Conservation (phyloP, 2,888 invertebrate genomes). For the Pachymerium ferrugineum region DNA sequence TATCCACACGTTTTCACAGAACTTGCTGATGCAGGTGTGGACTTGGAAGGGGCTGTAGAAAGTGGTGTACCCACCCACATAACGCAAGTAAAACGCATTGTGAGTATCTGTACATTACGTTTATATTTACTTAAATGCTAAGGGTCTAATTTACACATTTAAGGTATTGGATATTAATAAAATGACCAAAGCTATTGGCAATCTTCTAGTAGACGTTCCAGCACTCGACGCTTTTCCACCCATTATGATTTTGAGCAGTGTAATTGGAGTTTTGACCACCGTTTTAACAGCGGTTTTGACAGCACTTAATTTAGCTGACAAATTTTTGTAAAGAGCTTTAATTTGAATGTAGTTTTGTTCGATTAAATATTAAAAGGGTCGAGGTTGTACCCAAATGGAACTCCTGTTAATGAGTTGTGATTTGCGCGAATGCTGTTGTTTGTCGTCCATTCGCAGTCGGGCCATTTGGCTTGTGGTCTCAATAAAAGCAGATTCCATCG, state of each 20-base stretch:
- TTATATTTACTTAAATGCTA: neutral
- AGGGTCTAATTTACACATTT: neutral
- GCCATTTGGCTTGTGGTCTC: constrained; percentile 27
- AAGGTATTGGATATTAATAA: neutral
- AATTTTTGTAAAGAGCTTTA: neutral
- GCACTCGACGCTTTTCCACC: neutral
- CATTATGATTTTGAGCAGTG: neutral
- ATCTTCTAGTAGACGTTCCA: neutral
- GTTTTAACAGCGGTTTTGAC: too few species aligned
- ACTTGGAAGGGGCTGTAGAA: neutral
- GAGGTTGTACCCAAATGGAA: neutral
- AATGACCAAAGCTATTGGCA: neutral
- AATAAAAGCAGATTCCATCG: constrained; percentile 23
- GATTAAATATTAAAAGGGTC: neutral
- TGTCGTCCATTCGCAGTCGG: neutral
- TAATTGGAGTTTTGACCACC: too few species aligned
- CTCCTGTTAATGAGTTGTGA: constrained; percentile 12
- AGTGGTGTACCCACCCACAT: neutral
- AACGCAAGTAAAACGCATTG: neutral
- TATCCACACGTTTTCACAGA: neutral
- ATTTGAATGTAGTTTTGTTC: neutral
- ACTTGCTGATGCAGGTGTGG: neutral
- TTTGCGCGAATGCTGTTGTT: neutral
- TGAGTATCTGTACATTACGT: neutral
- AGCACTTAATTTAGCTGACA: too few species aligned